These are phyloP conservation scores for Syngnathus typhle DNA, from an alignment of 2,113 vertebrate genomes.

Conservation along the genomic window DNA sequence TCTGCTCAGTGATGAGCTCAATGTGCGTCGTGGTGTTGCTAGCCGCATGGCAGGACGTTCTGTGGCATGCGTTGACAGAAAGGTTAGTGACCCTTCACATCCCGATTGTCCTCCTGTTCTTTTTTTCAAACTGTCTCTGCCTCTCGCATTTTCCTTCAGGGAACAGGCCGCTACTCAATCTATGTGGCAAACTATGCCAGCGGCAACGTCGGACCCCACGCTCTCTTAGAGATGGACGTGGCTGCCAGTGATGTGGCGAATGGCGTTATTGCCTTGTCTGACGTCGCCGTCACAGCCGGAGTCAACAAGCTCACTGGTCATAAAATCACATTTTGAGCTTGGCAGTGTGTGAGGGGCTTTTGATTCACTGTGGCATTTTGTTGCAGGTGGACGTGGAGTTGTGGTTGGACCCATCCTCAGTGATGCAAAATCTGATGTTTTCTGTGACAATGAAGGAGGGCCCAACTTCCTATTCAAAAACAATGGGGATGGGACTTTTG, in stretches of 20 bases:
- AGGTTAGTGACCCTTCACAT: constrained; percentile 59
- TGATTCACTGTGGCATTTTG: constrained; percentile 3
- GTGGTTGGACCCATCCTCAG: constrained; percentile 89
- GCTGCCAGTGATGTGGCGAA: constrained; percentile 78
- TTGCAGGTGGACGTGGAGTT: constrained; percentile 85
- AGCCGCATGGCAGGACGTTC: constrained; percentile 87
- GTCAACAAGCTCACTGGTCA: constrained; percentile 90
- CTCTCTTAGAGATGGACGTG: constrained; percentile 89
- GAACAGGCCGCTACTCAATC: constrained; percentile 84
- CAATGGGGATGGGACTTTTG: constrained; percentile 82
- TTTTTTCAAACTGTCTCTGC: not conserved
- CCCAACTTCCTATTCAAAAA: constrained; percentile 94
- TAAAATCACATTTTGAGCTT: not conserved
- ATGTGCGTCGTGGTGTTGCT: constrained; percentile 75
- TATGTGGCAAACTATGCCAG: constrained; percentile 94
- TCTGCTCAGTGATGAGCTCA: constrained; percentile 83
- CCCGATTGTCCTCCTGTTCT: not conserved
- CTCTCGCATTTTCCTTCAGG: constrained; percentile 61
- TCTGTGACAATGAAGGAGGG: constrained; percentile 94
- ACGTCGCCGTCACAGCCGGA: constrained; percentile 78
- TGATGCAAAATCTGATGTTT: constrained; percentile 79
- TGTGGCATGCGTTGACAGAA: constrained; percentile 89
- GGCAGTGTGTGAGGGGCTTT: not conserved
- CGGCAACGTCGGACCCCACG: constrained; percentile 81
- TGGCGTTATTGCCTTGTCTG: constrained; percentile 80